A percentile compares a stretch with the other conserved stretches of the same genome.
Evolutionary conservation across 1,140 invertebrate genomes (phyloP).

Genomic region (Drosophila nigromelanica): DNA sequence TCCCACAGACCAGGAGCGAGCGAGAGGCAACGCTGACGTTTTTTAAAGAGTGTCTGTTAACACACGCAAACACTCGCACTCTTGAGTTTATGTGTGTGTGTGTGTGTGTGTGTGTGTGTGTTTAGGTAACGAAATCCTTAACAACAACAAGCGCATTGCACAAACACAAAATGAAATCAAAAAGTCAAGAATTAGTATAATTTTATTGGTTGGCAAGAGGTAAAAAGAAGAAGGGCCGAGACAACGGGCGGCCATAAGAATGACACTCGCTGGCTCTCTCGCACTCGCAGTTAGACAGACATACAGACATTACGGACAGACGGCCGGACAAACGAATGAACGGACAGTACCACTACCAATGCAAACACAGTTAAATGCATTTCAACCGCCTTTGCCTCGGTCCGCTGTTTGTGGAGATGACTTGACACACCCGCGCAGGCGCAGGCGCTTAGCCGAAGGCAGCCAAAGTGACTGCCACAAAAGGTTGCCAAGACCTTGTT

Average conservation of each 20-base stretch:
- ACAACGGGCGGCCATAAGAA: slow-evolving; percentile 58
- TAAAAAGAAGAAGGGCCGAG: slow-evolving; percentile 31
- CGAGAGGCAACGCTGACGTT: slow-evolving; percentile 46
- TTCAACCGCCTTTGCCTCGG: slow-evolving; percentile 57
- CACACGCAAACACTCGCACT: slow-evolving; percentile 4
- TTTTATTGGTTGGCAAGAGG: slow-evolving; percentile 80
- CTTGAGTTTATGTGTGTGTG: slow-evolving; percentile 27
- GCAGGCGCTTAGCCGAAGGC: background rate
- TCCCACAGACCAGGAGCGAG: slow-evolving; percentile 45
- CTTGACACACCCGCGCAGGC: slow-evolving; percentile 63
- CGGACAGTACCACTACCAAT: slow-evolving; percentile 39
- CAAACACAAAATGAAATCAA: slow-evolving; percentile 77
- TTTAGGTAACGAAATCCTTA: slow-evolving; percentile 79
- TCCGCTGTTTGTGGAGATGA: slow-evolving; percentile 70
- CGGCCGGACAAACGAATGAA: background rate
- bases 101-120: slow-evolving; percentile 46
- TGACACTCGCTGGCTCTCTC: slow-evolving; percentile 64
- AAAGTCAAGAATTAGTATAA: slow-evolving; percentile 82
- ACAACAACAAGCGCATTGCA: slow-evolving; percentile 34
- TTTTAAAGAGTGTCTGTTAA: slow-evolving; percentile 7
- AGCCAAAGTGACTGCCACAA: slow-evolving; percentile 71
- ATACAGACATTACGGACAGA: slow-evolving; percentile 21
- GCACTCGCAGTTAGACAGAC: slow-evolving; percentile 50
- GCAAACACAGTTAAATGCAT: slow-evolving; percentile 64
- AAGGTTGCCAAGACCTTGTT: slow-evolving; percentile 33